Evolutionary conservation across 2,113 vertebrate genomes (phyloP).

Genomic region (Monarcha castaneiventris): DNA sequence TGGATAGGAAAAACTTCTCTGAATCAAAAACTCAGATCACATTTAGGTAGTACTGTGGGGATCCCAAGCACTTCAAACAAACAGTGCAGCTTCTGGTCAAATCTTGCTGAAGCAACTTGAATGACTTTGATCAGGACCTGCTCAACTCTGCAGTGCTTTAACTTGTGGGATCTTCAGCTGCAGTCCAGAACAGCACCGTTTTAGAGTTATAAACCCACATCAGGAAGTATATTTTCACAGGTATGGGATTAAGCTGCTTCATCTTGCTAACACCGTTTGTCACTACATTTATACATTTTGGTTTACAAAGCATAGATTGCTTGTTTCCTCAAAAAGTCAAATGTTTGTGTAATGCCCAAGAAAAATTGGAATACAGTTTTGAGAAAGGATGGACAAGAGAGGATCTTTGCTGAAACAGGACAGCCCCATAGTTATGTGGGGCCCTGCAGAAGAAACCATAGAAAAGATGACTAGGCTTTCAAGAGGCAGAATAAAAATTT

Average conservation of each 20-base stretch:
- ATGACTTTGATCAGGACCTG: background rate
- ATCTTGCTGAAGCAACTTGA: background rate
- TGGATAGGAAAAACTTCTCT: background rate
- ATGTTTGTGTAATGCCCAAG: background rate
- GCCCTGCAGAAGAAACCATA: background rate
- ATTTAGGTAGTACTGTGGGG: background rate
- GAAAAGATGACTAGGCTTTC: background rate
- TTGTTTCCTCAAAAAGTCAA: background rate
- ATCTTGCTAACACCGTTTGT: background rate
- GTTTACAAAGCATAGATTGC: background rate
- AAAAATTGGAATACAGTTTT: background rate
- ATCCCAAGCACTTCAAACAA: background rate
- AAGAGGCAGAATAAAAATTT: background rate
- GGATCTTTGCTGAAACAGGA: background rate
- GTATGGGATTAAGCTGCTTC: background rate
- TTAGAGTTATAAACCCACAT: background rate
- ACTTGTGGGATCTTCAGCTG: background rate
- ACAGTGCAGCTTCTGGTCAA: background rate
- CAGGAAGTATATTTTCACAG: background rate
- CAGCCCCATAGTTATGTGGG: background rate
- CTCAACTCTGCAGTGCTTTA: background rate
- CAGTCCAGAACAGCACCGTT: background rate
- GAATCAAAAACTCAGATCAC: background rate
- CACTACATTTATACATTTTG: background rate
- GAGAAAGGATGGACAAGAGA: background rate